Evolutionary conservation across 2,797 vertebrate genomes (phyloP).

Genomic region (Pagetopsis macropterus): DNA sequence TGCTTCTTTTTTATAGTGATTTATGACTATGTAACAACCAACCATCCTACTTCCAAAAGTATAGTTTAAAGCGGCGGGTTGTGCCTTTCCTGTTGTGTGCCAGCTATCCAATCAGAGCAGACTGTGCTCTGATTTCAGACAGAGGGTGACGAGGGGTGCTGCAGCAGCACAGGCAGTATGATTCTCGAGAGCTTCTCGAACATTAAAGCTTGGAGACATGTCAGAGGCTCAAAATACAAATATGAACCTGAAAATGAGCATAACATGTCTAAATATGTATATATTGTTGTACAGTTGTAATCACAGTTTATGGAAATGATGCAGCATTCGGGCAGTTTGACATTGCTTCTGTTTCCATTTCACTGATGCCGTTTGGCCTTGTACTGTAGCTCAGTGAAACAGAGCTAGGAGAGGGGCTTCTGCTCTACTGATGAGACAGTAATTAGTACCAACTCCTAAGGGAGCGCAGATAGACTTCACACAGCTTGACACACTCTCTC

Average conservation of each 20-base stretch:
- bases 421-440: slow-evolving; percentile 69
- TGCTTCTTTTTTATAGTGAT: background rate
- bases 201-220: too few relatives aligned
- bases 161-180: too few relatives aligned
- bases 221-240: too few relatives aligned
- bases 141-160: too few relatives aligned
- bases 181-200: too few relatives aligned
- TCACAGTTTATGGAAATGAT: background rate
- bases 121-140: too few relatives aligned
- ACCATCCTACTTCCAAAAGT: background rate
- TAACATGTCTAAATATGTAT: background rate
- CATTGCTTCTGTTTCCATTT: background rate
- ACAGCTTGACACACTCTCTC: slow-evolving; percentile 28
- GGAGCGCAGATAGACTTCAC: slow-evolving; percentile 70
- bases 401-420: slow-evolving; percentile 49
- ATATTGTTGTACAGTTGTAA: background rate
- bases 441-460: slow-evolving; percentile 74
- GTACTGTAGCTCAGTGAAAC: slow-evolving; percentile 52
- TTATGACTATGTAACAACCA: background rate
- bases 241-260: too few relatives aligned
- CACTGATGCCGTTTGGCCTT: slow-evolving; percentile 42
- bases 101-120: too few relatives aligned
- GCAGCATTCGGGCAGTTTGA: background rate
- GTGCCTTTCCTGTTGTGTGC: too few relatives aligned
- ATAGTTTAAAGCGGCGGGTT: too few relatives aligned